These are phyloP conservation scores for Gasterosteus aculeatus DNA, from an alignment of 2,113 vertebrate species.

Conservation along the genomic window DNA sequence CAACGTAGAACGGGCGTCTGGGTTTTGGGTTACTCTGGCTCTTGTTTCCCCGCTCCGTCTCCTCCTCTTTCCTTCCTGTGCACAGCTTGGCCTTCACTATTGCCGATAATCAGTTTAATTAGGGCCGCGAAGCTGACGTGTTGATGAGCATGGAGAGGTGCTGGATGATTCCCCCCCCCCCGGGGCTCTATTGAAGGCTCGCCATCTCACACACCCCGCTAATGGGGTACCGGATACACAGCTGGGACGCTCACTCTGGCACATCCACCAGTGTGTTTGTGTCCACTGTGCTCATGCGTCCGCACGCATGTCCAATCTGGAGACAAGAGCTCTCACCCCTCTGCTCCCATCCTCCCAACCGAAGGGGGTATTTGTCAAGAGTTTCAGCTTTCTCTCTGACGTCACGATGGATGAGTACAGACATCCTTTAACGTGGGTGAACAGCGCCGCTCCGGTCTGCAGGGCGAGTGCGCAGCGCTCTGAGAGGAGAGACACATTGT, in stretches of 20 bases:
- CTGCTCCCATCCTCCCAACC: background rate
- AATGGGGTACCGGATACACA: conserved; percentile 68
- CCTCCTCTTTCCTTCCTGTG: conserved; percentile 28
- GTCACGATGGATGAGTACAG: background rate
- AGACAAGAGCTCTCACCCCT: conserved; percentile 13
- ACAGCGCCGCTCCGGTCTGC: background rate
- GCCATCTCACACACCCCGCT: conserved; percentile 57
- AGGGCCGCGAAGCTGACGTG: conserved; percentile 67
- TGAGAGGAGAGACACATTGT: background rate
- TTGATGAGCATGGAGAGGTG: conserved; percentile 77
- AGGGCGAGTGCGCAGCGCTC: background rate
- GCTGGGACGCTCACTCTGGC: conserved; percentile 62
- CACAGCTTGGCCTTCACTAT: conserved; percentile 59
- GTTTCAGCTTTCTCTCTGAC: background rate
- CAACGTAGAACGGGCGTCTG: background rate
- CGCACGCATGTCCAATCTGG: conserved; percentile 42
- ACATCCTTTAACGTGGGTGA: background rate
- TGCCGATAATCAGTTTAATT: conserved; percentile 76
- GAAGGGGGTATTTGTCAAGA: background rate
- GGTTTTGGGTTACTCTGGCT: conserved; percentile 29
- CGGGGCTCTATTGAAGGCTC: conserved; percentile 60
- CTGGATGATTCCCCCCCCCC: conserved; percentile 68
- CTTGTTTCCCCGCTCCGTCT: background rate
- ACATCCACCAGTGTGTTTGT: conserved; percentile 44
- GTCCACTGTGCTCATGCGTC: conserved; percentile 12